phyloP scores from a whole-genome alignment of 2,113 vertebrate genomes.

The Eublepharis macularius region DNA sequence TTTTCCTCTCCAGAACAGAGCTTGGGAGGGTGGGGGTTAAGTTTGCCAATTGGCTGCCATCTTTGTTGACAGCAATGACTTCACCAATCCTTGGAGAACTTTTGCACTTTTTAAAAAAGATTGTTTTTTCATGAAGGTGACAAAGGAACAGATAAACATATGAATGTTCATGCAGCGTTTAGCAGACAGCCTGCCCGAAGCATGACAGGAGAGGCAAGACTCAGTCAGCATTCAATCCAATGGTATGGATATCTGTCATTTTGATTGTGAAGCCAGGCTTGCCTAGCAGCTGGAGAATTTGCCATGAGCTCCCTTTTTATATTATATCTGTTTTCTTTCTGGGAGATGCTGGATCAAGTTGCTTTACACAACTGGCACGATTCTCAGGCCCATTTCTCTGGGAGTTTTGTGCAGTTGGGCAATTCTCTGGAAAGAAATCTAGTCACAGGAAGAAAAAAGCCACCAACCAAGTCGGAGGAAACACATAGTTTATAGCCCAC shows the following conservation, averaged over 20 bases:
- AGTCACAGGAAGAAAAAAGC: neutral
- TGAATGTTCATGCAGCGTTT: neutral
- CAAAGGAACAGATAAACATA: neutral
- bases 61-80: neutral
- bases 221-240: neutral
- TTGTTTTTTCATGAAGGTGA: neutral
- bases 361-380: neutral
- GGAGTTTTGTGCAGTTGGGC: neutral
- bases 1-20: neutral
- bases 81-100: neutral
- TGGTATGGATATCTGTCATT: conserved; percentile 7
- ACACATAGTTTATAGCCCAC: neutral
- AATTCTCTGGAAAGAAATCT: neutral
- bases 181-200: neutral
- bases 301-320: neutral
- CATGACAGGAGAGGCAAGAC: neutral
- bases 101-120: neutral
- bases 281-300: neutral
- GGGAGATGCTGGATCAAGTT: neutral
- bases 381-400: neutral
- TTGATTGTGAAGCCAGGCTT: neutral
- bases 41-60: neutral
- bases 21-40: neutral
- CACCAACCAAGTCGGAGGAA: neutral
- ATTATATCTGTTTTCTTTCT: neutral